phyloP scores from a whole-genome alignment of 1,140 invertebrate genomes.

The Drosophila varians region DNA sequence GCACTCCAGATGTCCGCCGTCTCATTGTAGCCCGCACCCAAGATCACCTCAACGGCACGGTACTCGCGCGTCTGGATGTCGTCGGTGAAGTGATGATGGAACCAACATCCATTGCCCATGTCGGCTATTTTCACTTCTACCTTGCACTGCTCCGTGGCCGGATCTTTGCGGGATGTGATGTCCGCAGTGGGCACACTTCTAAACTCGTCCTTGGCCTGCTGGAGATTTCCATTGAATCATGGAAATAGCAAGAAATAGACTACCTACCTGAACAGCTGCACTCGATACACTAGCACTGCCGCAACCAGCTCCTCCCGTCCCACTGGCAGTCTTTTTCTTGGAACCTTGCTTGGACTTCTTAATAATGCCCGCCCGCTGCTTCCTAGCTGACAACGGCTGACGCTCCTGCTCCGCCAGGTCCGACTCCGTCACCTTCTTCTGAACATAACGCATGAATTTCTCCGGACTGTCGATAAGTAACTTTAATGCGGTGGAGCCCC shows the following conservation, averaged over 20 bases:
- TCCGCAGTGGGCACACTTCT: constrained; percentile 41
- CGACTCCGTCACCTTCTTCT: neutral
- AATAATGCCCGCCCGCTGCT: neutral
- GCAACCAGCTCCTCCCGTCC: neutral
- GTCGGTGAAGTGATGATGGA: constrained; percentile 95
- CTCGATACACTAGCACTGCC: neutral
- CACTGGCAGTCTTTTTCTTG: neutral
- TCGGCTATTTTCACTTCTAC: constrained; percentile 97
- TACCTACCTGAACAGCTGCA: neutral
- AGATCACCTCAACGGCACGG: constrained; percentile 96
- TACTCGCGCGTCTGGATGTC: constrained; percentile 99
- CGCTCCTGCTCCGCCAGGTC: neutral
- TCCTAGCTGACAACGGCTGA: neutral
- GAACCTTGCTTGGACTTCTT: neutral
- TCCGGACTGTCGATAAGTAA: constrained; percentile 18
- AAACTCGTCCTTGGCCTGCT: neutral
- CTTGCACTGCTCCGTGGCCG: constrained; percentile 91
- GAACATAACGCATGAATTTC: constrained; percentile 26
- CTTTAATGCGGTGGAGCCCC: neutral
- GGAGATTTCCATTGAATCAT: neutral
- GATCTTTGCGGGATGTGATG: constrained; percentile 85
- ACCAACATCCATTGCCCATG: constrained; percentile 99
- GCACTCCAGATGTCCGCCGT: constrained; percentile 99
- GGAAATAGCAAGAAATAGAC: neutral
- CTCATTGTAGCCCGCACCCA: constrained; percentile 96